Base-by-base conservation (phyloP, 2,113 vertebrate species). In the Mustelus asterias region DNA sequence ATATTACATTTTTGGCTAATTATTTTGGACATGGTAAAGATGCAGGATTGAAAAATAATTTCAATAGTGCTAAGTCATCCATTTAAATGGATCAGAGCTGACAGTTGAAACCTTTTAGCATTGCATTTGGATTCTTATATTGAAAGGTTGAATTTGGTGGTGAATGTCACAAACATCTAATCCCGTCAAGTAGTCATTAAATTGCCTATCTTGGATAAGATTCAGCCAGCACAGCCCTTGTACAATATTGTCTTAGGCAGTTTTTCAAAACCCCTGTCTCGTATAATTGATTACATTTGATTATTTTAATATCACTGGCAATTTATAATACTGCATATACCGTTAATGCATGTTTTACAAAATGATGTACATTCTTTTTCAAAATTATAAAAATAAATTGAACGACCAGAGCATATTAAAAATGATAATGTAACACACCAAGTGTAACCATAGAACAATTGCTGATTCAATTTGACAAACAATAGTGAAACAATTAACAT, bases 161-260 rank as follows among this genome's bases (percentile, higher is more conserved):
- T 95, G 94, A 95, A 48, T 76, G 41, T 33, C 37, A 54, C 1
- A 44, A 95, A 70, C 94, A 54, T 95, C 65, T 95, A 95, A 95
- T 76, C 24, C 37, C 3, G 37, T 94, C 93, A 94, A 70, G 37
- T 94, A 20, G 65, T 54, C 69, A 54, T 76, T 94, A 94, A 69
- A 26, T 67, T 94, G 20, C 63, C 92, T 44, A 67, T 44, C 67
- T 54, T 95, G 67, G 41, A 95, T 95, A 48, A 72, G 63, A 69
- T 94, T 37, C n/a, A 69, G 70, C 3, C 72, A 95, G 14, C 48
- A 48, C 13, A 95, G 67, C 69, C 10, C 24, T 94, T 95, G 69
- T 2, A 29, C 67, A 69, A 54, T 44, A 72, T 72, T 95, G 20
- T 22, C 24, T 44, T 54, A 18, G 24, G 48, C 70, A 48, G 44